A percentile compares a stretch with the other conserved stretches of the same genome.
Evolutionary conservation across 2,888 invertebrate genomes (phyloP).

Genomic region (Ennomos fuscantarius): DNA sequence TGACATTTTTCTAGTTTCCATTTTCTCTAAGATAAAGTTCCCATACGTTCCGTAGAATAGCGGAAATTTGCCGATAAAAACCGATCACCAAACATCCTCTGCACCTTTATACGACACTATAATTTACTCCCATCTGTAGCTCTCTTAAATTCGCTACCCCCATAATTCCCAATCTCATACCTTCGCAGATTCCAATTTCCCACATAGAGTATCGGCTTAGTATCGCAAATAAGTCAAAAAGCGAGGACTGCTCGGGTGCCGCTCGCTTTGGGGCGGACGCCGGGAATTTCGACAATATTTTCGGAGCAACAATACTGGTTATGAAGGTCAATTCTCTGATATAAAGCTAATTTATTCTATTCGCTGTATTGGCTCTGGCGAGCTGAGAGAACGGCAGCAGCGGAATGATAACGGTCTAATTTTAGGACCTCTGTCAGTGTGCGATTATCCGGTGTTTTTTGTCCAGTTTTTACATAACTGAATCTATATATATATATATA

Average conservation of each 20-base stretch:
- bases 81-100: constrained; percentile 18
- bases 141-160: constrained; percentile 34
- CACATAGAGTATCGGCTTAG: constrained; percentile 54
- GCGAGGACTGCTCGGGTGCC: constrained; percentile 51
- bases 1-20: constrained; percentile 24
- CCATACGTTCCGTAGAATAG: not conserved
- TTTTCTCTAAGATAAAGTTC: not conserved
- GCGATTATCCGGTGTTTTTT: constrained; percentile 8
- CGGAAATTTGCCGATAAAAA: constrained; percentile 4
- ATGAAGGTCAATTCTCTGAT: constrained; percentile 80
- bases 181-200: constrained; percentile 62
- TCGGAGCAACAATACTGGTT: constrained; percentile 78
- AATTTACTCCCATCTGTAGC: constrained; percentile 32
- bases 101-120: constrained; percentile 26
- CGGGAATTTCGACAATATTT: constrained; percentile 68
- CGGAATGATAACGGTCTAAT: constrained; percentile 84
- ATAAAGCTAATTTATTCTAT: constrained; percentile 84
- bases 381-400: constrained; percentile 76
- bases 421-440: constrained; percentile 60
- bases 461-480: too few species aligned
- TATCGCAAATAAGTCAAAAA: constrained; percentile 59
- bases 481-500: too few species aligned
- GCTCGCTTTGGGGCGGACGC: constrained; percentile 51
- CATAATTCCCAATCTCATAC: constrained; percentile 44
- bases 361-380: constrained; percentile 82